phyloP scores from a whole-genome alignment of 2,113 vertebrate genomes.

The Alexandromys fortis region DNA sequence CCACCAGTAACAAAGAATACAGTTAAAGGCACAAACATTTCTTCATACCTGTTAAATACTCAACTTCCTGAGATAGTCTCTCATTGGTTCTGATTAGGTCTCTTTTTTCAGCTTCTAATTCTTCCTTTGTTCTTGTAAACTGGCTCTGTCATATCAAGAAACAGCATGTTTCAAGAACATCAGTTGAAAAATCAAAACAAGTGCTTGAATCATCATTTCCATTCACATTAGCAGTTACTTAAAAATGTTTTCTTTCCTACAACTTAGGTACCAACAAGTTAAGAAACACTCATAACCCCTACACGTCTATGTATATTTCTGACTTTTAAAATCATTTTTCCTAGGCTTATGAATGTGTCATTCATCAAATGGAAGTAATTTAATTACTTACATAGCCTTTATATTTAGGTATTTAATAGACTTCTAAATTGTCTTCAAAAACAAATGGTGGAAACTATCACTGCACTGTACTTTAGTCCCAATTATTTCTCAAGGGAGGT shows the following conservation, averaged over 20 bases:
- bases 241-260: slow-evolving; percentile 27
- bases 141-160: slow-evolving; percentile 84
- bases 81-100: slow-evolving; percentile 94
- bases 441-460: neutral
- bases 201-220: slow-evolving; percentile 18
- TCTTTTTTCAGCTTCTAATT: slow-evolving; percentile 95
- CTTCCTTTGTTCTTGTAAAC: slow-evolving; percentile 92
- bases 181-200: neutral
- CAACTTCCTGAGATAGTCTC: slow-evolving; percentile 92
- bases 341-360: neutral
- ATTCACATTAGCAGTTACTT: slow-evolving; percentile 1
- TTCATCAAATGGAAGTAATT: neutral
- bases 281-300: neutral
- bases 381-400: neutral
- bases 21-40: neutral
- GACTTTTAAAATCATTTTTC: neutral
- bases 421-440: slow-evolving; percentile 9
- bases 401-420: neutral
- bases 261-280: neutral
- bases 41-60: slow-evolving; percentile 92
- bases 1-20: neutral
- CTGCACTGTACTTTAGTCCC: neutral
- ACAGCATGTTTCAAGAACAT: slow-evolving; percentile 38
- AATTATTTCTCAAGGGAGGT: slow-evolving; percentile 14
- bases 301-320: neutral